Evolutionary conservation across 2,797 vertebrate genomes (phyloP).

Genomic region (Diglossa cyanea): DNA sequence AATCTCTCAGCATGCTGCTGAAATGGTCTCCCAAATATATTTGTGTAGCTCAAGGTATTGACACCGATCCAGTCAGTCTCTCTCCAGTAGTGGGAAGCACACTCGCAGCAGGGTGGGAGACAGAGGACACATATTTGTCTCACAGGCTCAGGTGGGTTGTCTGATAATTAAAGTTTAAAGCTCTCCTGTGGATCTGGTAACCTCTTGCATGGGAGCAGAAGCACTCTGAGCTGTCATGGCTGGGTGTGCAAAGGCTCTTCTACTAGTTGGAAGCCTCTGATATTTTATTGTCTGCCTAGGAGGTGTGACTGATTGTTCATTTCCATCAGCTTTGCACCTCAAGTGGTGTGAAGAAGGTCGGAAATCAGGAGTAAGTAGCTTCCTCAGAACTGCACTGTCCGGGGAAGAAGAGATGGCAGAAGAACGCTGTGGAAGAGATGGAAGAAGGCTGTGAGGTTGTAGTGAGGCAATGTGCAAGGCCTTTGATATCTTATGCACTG

Average conservation of each 20-base stretch:
- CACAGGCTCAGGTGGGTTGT: neutral
- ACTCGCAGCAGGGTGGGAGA: fast-evolving
- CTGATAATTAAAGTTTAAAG: neutral
- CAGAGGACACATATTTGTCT: neutral
- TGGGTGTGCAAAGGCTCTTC: neutral
- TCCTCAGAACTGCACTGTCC: neutral
- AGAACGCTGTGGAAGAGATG: neutral
- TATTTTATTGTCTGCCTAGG: neutral
- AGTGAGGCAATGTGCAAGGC: neutral
- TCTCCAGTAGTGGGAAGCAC: neutral
- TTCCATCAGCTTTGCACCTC: neutral
- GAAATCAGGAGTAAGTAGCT: neutral
- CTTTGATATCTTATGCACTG: neutral
- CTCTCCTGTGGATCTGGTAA: neutral
- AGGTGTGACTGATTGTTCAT: neutral
- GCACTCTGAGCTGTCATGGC: neutral
- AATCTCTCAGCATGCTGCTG: neutral
- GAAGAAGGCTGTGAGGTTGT: neutral
- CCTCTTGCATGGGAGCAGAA: neutral
- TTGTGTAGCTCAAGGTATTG: neutral
- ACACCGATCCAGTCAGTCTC: neutral
- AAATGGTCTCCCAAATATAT: neutral
- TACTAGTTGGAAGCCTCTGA: neutral
- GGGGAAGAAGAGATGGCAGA: neutral
- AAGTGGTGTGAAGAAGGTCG: neutral